Base-by-base conservation (phyloP, 2,888 invertebrate genomes). In the Sesia bembeciformis region DNA sequence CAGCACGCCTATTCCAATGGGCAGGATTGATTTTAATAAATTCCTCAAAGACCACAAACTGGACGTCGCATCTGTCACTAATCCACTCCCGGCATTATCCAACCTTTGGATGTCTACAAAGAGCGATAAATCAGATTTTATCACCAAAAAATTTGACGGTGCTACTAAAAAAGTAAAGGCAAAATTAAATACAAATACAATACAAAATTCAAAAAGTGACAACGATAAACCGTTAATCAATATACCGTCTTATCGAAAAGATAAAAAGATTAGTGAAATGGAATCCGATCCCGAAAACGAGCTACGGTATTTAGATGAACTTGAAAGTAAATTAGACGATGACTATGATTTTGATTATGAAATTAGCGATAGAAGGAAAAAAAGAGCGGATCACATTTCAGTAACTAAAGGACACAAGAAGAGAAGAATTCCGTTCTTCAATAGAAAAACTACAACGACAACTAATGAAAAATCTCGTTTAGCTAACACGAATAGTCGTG, bases 1-100 rank as follows among this genome's bases (percentile, higher is more conserved):
- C 54, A 64, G 68, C n/a, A 82, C 81, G 0, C 83, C 81, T 0
- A 43, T 84, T 4, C 84, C 85, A 5, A 85, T 84, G 85, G 64
- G 60, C 5, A 61, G 59, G 3, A 49, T 61, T 0, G 77, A 78
- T 0, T 84, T 85, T 53, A 60, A 81, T 2, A 72, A 66, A 3
- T 85, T 85, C 58, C 66, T 85, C 0, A 79, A 71, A 59, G 73
- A 76, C 0, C 62, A 81, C 42, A 40, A 68, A 0, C 58, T 85
- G 40, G 84, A 81, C 40, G 76, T 84, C 0, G 62, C 68, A 3
- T 72, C 72, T 0, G 72, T 85, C 0, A 84, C 78, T 0, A 58
- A 71, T 0, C 77, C 83, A 2, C 54, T 72, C 4, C 6, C 5
- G 5, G 50, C 8, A 8, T 7, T 50, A 7, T 4, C 50, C 50